Base-by-base conservation (phyloP, 2,888 invertebrate species). In the Pollenia griseotomentosa region DNA sequence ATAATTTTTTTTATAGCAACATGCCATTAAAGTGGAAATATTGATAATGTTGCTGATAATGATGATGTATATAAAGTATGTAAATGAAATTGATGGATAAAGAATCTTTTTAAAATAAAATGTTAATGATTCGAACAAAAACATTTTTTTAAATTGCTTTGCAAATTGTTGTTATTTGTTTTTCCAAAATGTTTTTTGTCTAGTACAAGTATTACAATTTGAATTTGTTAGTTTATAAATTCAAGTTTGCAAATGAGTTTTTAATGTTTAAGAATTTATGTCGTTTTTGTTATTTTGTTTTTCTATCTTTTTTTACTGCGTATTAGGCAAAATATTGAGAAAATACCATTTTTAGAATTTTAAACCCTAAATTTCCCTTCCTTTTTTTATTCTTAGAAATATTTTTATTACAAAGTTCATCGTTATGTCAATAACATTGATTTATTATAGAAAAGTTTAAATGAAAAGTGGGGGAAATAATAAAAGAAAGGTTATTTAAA, bases 201-300 rank as follows among this genome's bases (percentile, higher is more conserved):
- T 6, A 33, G 33, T 33, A 63, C 40, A 59, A 33, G 33, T 40
- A 8, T 59, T 40, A 40, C 6, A 14, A 57, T 68, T 78, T 78
- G 46, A 46, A 57, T 57, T 57, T 44, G 12, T 33, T 42, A 70
- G 11, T 55, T 12, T 65, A 55, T 46, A 48, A 48, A 68, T 19
- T 78, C 48, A 68, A 74, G 68, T 44, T 68, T 84, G 79, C 79
- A 74, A 84, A 79, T 84, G 84, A 79, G 77, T 23, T 84, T 77
- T 71, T 83, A 51, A 83, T 83, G 83, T 71, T 71, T 71, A 55
- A 61, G 40, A 61, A 74, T 74, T 74, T 74, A 51, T 74, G 23
- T 46, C 16, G 33, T 53, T 16, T 70, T 66, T 65, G 5, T 55
- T 57, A 12, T 9, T 14, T 19, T 40, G 11, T 57, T 19, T 46